Evolutionary conservation across 2,888 invertebrate species (phyloP), one percentile per base, ranked within the genome.

Genomic region (Sarcophaga subvicina): DNA sequence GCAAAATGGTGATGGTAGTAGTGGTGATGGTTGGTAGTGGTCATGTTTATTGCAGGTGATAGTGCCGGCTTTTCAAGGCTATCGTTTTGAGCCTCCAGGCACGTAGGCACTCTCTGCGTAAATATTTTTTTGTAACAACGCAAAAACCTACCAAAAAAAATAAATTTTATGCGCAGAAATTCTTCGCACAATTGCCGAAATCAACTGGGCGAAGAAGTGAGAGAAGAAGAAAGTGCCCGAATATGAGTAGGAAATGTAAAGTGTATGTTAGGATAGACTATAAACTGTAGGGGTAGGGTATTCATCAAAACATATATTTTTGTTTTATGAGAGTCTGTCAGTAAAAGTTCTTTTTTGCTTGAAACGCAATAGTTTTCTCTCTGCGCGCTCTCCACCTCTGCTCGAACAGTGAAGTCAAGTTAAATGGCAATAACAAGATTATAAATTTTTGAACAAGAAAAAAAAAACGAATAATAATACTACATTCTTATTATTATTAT

Each of bases 1-100:
- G 54, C 54, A 54, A 54, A 54, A 54, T 37, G 10, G 14, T 54
- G 5, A 54, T 4, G 54, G 54, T 54, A 1, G 14, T 54, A 0
- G 54, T 14, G 8, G 17, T 64, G 3, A 54, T 11, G 11, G n/a
- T 22, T 22, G 69, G 25, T 47, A 11, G 14, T 45, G 67, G 27
- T 27, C 4, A n/a, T 76, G 14, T 66, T 17, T 67, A 77, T 67
- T 59, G 54, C 77, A 77, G 67, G 69, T 69, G 77, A 69, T 77
- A 77, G 59, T 47, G 20, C 54, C 54, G 17, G 54, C 5, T 54
- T 54, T 54, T 54, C 54, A 54, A 54, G 54, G 54, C 54, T 54
- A 54, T 54, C 17, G 12, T 17, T 54, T 17, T 17, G 14, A 54
- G 54, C 54, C 54, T 5, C 54, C 17, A 4, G 17, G 54, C 54